Evolutionary conservation across 2,888 invertebrate genomes (phyloP), one percentile per base, ranked within the genome.

Genomic region (Blastobasis lacticolella): DNA sequence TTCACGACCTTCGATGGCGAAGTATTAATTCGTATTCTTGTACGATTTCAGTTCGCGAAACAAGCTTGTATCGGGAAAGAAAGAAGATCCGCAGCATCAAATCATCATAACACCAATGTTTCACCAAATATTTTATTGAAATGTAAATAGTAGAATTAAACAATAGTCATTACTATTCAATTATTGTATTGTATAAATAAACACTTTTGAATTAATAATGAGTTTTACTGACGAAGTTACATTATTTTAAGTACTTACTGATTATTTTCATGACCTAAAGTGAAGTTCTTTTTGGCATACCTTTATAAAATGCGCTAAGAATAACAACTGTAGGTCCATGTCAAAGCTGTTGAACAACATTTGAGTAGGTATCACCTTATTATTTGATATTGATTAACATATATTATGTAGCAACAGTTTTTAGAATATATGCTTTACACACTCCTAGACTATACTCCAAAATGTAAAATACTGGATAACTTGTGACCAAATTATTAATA

Each of bases 21-120:
- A 41, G 1, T 10, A 5, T 23, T 10, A 10, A n/a, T 10, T 45
- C 4, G 6, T 48, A 10, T 40, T 10, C n/a, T 38, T 23, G 66
- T 62, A 54, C 65, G 60, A 52, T 91, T 93, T 58, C 90, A 95
- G 96, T 96, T 69, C 94, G 93, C 63, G 62, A 76, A 37, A 72
- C 78, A 44, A 78, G 85, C 52, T 51, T 88, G 4, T 88, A 88
- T 58, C 80, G 89, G 64, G 96, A 97, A 73, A 89, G 89, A 64
- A 95, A 93, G 77, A 94, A 92, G 79, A 89, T 96, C 45, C 91
- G 94, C 65, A 95, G 95, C 69, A 81, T 92, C 43, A 85, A 86
- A 57, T 78, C 75, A 42, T 65, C 65, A 40, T n/a, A 49, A 48
- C 73, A 71, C 59, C 52, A 36, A 45, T 53, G 37, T 9, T 50